Conservation (phyloP, 2,113 vertebrate genomes). For the Myocastor coypus region DNA sequence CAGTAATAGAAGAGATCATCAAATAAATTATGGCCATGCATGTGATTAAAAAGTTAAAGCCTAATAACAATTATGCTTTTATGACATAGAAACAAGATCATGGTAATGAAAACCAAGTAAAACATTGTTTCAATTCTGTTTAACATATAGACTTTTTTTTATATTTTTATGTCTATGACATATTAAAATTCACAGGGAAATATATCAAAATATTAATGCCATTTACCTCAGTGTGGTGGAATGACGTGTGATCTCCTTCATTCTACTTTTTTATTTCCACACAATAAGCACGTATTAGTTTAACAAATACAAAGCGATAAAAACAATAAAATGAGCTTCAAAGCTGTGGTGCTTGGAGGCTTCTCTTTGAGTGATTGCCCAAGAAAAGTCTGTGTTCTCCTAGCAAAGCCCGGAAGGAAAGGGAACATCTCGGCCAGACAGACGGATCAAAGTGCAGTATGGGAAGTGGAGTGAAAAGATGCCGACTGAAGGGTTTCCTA, state of each 20-base stretch:
- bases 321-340: slow-evolving; percentile 27
- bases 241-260: slow-evolving; percentile 44
- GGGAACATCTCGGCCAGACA: neutral
- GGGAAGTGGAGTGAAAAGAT: neutral
- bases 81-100: slow-evolving; percentile 42
- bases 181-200: slow-evolving; percentile 47
- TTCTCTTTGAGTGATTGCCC: slow-evolving; percentile 52
- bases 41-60: slow-evolving; percentile 50
- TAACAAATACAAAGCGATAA: slow-evolving; percentile 53
- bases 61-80: slow-evolving; percentile 45
- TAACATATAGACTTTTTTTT: neutral
- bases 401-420: neutral
- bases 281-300: slow-evolving; percentile 44
- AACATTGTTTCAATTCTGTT: slow-evolving; percentile 65
- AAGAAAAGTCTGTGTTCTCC: slow-evolving; percentile 38
- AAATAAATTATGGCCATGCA: slow-evolving; percentile 43
- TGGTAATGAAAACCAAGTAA: slow-evolving; percentile 41
- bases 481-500: slow-evolving; percentile 56
- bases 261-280: slow-evolving; percentile 42
- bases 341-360: neutral
- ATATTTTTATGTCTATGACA: too few species aligned
- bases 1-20: neutral
- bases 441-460: slow-evolving; percentile 32
- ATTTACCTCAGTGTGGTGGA: slow-evolving; percentile 23
- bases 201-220: slow-evolving; percentile 54